Percentiles rank a stretch among this genome's conserved stretches.
Conservation (phyloP, 2,888 invertebrate genomes). For the Stenolophus ochropezus region DNA sequence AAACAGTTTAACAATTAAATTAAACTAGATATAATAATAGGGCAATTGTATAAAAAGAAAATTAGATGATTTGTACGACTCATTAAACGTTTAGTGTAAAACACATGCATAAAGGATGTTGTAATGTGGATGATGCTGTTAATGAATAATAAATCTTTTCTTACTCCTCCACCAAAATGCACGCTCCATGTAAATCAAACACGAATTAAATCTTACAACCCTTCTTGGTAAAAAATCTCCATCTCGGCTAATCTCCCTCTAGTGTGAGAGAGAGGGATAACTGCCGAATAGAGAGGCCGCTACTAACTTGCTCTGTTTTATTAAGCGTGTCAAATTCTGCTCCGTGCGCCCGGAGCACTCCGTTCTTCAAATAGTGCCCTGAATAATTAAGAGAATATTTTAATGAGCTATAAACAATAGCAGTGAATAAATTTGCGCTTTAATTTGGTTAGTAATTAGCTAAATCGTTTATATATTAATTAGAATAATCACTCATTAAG, state of each 20-base stretch:
- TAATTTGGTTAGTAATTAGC: constrained; percentile 45
- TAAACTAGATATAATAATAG: too few species aligned
- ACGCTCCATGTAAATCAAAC: neutral
- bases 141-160: neutral
- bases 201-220: neutral
- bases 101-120: too few species aligned
- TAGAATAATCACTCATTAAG: constrained; percentile 23
- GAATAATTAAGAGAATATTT: constrained; percentile 50
- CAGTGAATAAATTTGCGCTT: constrained; percentile 36
- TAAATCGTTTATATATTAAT: constrained; percentile 41
- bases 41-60: too few species aligned
- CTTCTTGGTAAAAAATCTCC: neutral
- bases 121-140: neutral
- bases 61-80: too few species aligned
- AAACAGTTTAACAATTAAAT: too few species aligned
- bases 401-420: constrained; percentile 45
- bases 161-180: neutral
- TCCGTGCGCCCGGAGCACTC: neutral
- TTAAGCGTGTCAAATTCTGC: constrained; percentile 18
- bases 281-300: neutral
- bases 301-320: constrained; percentile 20
- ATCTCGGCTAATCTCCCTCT: neutral
- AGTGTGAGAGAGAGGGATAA: neutral
- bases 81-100: too few species aligned
- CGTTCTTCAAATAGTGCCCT: constrained; percentile 30